A percentile compares a stretch with the other conserved stretches of the same genome.
Conservation (phyloP, 2,797 vertebrate species). For the Danio albolineatus region DNA sequence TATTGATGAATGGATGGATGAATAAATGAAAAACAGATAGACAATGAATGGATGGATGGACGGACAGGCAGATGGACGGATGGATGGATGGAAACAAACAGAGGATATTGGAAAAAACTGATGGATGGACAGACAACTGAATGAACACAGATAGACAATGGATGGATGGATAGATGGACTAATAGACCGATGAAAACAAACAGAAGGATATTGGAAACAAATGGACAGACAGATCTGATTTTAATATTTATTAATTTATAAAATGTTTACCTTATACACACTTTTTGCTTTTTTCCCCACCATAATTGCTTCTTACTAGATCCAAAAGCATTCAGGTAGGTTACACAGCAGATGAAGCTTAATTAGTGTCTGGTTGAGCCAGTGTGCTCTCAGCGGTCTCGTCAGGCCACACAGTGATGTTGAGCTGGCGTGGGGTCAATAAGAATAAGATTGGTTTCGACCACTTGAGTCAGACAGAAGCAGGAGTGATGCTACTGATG, state of each 20-base stretch:
- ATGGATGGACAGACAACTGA: too few relatives aligned
- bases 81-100: too few relatives aligned
- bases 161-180: too few relatives aligned
- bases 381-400: constrained; percentile 27
- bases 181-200: too few relatives aligned
- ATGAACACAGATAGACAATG: too few relatives aligned
- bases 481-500: constrained; percentile 12
- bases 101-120: too few relatives aligned
- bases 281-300: not conserved
- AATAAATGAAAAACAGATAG: too few relatives aligned
- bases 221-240: too few relatives aligned
- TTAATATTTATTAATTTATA: not conserved
- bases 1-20: too few relatives aligned
- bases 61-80: too few relatives aligned
- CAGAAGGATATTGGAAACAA: too few relatives aligned
- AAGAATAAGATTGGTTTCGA: constrained; percentile 40
- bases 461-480: constrained; percentile 8
- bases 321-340: constrained; percentile 7
- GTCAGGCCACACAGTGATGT: constrained; percentile 37
- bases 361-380: constrained; percentile 39
- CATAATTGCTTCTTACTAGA: not conserved
- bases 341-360: constrained; percentile 37
- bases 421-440: constrained; percentile 25
- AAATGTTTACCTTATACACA: constrained; percentile 2
- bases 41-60: too few relatives aligned